Evolutionary conservation across 2,888 invertebrate genomes (phyloP).

Genomic region (Cenopis cana): DNA sequence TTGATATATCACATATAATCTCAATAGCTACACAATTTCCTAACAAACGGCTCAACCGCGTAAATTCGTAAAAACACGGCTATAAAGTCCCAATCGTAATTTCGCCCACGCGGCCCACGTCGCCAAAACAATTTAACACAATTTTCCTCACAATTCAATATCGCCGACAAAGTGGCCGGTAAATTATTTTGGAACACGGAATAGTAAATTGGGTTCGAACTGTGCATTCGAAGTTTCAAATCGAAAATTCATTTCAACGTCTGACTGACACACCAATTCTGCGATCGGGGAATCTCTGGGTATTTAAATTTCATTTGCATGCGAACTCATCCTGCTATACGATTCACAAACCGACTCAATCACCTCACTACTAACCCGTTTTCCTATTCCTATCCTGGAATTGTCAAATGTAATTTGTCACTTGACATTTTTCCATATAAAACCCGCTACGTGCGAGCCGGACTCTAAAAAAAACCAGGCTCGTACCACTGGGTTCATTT

Average conservation of each 20-base stretch:
- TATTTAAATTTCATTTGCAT: constrained; percentile 14
- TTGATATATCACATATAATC: too few species aligned
- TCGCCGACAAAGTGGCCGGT: constrained; percentile 13
- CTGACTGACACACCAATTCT: constrained; percentile 13
- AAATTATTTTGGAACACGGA: constrained; percentile 7
- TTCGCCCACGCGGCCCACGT: background rate
- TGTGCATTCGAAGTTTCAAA: constrained; percentile 17
- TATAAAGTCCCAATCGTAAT: background rate
- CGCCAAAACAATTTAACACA: constrained; percentile 18
- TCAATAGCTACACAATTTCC: background rate
- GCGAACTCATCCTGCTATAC: too few species aligned
- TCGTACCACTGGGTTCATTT: too few species aligned
- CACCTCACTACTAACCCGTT: too few species aligned
- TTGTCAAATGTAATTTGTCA: too few species aligned
- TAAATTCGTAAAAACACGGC: background rate
- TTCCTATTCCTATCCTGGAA: too few species aligned
- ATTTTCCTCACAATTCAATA: constrained; percentile 15
- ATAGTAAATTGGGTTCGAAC: constrained; percentile 14
- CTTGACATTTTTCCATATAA: too few species aligned
- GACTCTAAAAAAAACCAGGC: too few species aligned
- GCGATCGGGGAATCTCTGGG: background rate
- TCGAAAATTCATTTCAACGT: constrained; percentile 3
- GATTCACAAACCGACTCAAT: too few species aligned
- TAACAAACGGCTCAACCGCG: background rate
- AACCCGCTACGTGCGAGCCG: too few species aligned